A percentile compares a stretch with the other conserved stretches of the same genome.
Evolutionary conservation across 2,888 invertebrate genomes (phyloP).

Genomic region (Leucania comma): DNA sequence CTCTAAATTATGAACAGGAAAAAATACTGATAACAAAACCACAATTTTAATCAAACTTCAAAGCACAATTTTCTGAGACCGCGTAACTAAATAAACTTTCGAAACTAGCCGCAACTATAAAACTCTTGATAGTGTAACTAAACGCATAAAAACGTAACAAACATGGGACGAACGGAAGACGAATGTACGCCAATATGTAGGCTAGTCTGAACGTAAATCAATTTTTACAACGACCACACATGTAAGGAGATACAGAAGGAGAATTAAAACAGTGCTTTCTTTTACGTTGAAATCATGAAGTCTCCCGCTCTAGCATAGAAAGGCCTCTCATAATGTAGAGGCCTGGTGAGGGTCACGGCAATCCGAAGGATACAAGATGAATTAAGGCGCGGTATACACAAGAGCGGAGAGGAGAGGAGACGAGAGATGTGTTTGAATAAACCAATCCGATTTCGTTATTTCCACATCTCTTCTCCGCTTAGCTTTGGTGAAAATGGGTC

Average conservation of each 20-base stretch:
- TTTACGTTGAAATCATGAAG: no score
- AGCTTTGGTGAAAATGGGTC: no score
- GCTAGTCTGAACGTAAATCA: constrained; percentile 41
- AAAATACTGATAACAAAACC: constrained; percentile 8
- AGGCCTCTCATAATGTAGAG: no score
- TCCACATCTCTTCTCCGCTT: no score
- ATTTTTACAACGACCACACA: constrained; percentile 28
- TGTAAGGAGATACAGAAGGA: not conserved
- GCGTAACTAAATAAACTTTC: constrained; percentile 29
- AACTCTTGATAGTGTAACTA: constrained; percentile 39
- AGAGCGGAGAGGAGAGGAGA: no score
- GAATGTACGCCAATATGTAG: constrained; percentile 47
- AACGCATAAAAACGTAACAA: constrained; percentile 45
- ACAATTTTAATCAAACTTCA: constrained; percentile 8
- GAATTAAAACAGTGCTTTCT: not conserved
- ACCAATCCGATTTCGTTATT: no score
- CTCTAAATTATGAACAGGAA: not conserved
- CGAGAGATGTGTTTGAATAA: no score
- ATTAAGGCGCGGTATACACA: no score
- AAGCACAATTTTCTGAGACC: constrained; percentile 25
- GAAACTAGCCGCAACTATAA: constrained; percentile 40
- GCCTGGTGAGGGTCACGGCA: no score
- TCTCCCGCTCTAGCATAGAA: no score
- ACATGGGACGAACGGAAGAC: constrained; percentile 45
- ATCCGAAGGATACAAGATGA: no score